phyloP scores from a whole-genome alignment of 1,140 invertebrate species.

The Stegodyphus dumicola region DNA sequence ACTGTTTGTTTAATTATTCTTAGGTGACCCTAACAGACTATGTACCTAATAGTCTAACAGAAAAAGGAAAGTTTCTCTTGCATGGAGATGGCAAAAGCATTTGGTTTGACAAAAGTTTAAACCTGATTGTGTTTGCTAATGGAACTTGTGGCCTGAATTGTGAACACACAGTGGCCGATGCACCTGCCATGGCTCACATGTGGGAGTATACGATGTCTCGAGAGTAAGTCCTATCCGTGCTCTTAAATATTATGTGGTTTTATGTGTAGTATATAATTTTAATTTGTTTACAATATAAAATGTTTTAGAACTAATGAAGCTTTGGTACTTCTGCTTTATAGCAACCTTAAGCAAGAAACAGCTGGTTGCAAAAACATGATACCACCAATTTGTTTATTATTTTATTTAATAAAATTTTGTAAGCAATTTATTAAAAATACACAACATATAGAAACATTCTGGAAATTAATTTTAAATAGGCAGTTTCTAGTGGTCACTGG shows the following conservation, averaged over 20 bases:
- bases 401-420: no score
- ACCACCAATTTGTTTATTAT: no score
- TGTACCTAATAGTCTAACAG: constrained; percentile 66
- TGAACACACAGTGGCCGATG: constrained; percentile 73
- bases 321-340: no score
- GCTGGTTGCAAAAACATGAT: no score
- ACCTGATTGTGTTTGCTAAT: constrained; percentile 69
- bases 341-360: no score
- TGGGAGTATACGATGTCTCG: constrained; percentile 71
- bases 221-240: constrained; percentile 68
- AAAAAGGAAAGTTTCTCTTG: constrained; percentile 69
- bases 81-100: constrained; percentile 69
- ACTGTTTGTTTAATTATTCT: constrained; percentile 28
- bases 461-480: no score
- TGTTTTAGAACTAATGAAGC: neutral
- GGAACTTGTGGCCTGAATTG: constrained; percentile 72
- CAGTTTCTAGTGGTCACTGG: no score
- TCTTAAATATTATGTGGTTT: neutral
- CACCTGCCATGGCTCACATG: constrained; percentile 73
- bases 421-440: no score
- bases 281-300: neutral
- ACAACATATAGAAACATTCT: no score
- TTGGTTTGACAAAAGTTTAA: constrained; percentile 72
- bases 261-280: neutral
- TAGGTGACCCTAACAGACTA: constrained; percentile 68